These are phyloP conservation scores for Operophtera brumata DNA, from an alignment of 2,888 invertebrate genomes.

Conservation along the genomic window DNA sequence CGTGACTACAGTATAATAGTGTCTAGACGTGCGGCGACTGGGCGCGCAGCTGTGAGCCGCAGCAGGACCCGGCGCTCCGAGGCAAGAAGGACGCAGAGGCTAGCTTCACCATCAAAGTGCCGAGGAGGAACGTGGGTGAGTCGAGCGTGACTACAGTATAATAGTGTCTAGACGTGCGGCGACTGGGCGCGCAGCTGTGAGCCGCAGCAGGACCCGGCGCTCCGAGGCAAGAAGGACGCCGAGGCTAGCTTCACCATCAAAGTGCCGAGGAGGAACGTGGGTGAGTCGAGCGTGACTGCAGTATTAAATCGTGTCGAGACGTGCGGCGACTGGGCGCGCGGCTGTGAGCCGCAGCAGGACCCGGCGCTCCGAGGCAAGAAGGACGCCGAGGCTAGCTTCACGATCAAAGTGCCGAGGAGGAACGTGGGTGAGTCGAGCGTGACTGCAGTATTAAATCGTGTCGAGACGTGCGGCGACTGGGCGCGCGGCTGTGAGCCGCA, in stretches of 20 bases:
- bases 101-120: constrained; percentile 95
- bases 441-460: too few species aligned
- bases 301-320: constrained; percentile 98
- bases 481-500: constrained; percentile 93
- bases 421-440: constrained; percentile 87
- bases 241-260: constrained; percentile 95
- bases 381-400: constrained; percentile 92
- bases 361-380: constrained; percentile 96
- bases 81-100: constrained; percentile 95
- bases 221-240: constrained; percentile 94
- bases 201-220: constrained; percentile 93
- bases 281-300: constrained; percentile 78
- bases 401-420: constrained; percentile 93
- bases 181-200: constrained; percentile 97
- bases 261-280: constrained; percentile 95
- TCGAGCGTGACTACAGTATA: constrained; percentile 83
- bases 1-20: constrained; percentile 91
- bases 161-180: constrained; percentile 97
- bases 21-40: constrained; percentile 98
- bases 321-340: constrained; percentile 97
- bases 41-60: constrained; percentile 94
- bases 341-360: constrained; percentile 94
- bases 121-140: constrained; percentile 94
- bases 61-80: constrained; percentile 93
- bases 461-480: constrained; percentile 99